A percentile compares a stretch with the other conserved stretches of the same genome.
Evolutionary conservation across 2,888 invertebrate species (phyloP).

Genomic region (Acrocyrtus sp.): DNA sequence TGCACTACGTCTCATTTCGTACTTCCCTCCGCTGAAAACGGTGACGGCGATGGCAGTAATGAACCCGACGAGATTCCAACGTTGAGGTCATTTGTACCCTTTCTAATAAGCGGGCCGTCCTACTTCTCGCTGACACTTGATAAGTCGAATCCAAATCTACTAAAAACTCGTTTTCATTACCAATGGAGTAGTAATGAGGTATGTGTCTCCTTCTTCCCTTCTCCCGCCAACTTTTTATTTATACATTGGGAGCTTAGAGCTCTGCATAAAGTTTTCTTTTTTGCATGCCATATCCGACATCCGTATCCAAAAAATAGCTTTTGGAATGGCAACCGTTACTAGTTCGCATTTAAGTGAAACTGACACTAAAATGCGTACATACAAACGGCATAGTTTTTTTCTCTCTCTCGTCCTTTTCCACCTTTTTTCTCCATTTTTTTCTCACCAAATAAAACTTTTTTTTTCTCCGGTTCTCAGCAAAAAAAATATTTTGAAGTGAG

Average conservation of each 20-base stretch:
- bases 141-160: constrained; percentile 83
- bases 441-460: too few relatives aligned
- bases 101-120: constrained; percentile 82
- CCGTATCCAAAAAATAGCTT: too few relatives aligned
- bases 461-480: too few relatives aligned
- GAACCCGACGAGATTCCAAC: constrained; percentile 14
- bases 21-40: constrained; percentile 16
- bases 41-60: background rate
- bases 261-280: background rate
- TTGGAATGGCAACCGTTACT: too few relatives aligned
- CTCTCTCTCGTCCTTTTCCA: constrained; percentile 7
- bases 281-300: too few relatives aligned
- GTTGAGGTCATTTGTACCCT: constrained; percentile 25
- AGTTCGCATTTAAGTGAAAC: too few relatives aligned
- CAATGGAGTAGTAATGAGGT: constrained; percentile 74
- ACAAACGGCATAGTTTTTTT: too few relatives aligned
- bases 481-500: constrained; percentile 25
- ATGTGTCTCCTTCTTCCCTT: constrained; percentile 34
- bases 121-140: constrained; percentile 79
- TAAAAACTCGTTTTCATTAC: constrained; percentile 82
- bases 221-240: background rate
- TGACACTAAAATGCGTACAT: too few relatives aligned
- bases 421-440: background rate
- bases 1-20: constrained; percentile 59
- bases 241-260: too few relatives aligned